Percentiles rank a stretch among this genome's conserved stretches.
phyloP scores from a whole-genome alignment of 2,888 invertebrate genomes.

The Nematopogon swammerdamellus region DNA sequence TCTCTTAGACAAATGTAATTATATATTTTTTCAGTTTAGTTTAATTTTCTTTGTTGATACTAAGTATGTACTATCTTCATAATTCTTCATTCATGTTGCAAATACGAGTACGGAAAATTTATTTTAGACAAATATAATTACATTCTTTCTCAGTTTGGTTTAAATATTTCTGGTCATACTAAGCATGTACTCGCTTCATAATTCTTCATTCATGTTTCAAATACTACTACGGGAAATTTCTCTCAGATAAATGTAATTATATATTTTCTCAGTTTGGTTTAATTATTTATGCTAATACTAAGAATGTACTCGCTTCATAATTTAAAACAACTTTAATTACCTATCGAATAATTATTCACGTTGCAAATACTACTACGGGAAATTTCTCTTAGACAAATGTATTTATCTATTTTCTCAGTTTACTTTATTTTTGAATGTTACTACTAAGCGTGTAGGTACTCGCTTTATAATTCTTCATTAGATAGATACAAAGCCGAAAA shows the following conservation, averaged over 20 bases:
- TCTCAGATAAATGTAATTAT: constrained; percentile 24
- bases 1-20: constrained; percentile 50
- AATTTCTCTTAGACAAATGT: constrained; percentile 33
- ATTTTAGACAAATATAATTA: too few species aligned
- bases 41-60: not conserved
- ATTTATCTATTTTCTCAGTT: constrained; percentile 55
- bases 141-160: too few species aligned
- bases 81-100: constrained; percentile 8
- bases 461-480: too few species aligned
- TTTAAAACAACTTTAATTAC: too few species aligned
- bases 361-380: constrained; percentile 27
- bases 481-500: too few species aligned
- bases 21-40: not conserved
- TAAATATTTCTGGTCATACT: constrained; percentile 47
- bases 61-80: too few species aligned
- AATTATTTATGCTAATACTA: not conserved
- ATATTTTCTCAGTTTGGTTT: not conserved
- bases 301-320: too few species aligned
- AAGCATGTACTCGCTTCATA: constrained; percentile 34
- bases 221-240: constrained; percentile 50
- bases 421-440: too few species aligned
- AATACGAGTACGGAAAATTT: too few species aligned
- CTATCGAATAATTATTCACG: not conserved
- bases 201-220: constrained; percentile 44
- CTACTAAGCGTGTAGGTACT: too few species aligned